phyloP scores from a whole-genome alignment of 2,888 invertebrate genomes.

The Drosophila neotestacea region DNA sequence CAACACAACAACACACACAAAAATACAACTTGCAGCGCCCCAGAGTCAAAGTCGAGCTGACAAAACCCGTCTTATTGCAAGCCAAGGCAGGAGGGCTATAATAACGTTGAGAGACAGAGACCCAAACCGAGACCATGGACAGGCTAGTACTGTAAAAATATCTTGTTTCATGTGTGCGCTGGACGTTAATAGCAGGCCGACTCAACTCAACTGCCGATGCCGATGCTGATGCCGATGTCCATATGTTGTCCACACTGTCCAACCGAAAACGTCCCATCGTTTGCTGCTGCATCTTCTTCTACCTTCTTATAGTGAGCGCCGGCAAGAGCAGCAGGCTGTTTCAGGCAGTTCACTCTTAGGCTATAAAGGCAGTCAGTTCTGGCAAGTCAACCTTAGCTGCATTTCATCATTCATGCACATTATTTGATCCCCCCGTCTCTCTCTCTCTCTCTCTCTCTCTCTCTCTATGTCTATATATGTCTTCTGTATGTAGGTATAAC shows the following conservation, averaged over 20 bases:
- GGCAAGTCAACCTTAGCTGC: conserved; percentile 71
- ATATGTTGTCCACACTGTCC: conserved; percentile 14
- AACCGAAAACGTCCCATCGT: conserved; percentile 38
- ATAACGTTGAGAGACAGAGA: conserved; percentile 51
- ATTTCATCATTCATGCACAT: conserved; percentile 81
- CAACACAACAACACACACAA: conserved; percentile 22
- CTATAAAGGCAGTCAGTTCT: conserved; percentile 45
- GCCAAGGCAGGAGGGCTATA: conserved; percentile 38
- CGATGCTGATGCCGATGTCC: conserved; percentile 6
- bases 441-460: conserved; percentile 24
- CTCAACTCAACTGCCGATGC: conserved; percentile 8
- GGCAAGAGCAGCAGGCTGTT: conserved; percentile 8
- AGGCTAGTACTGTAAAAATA: conserved; percentile 73
- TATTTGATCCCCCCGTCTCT: conserved; percentile 52
- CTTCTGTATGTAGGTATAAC: conserved; percentile 7
- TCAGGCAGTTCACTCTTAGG: conserved; percentile 10
- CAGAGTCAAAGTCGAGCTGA: conserved; percentile 71
- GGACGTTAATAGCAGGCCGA: conserved; percentile 79
- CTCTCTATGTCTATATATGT: conserved; percentile 15
- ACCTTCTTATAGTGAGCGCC: conserved; percentile 16
- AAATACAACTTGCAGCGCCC: conserved; percentile 50
- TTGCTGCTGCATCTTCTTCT: not conserved
- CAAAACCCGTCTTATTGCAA: conserved; percentile 42
- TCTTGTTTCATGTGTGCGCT: conserved; percentile 82
- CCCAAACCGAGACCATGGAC: conserved; percentile 17